phyloP scores from a whole-genome alignment of 2,797 vertebrate genomes.

The Triplophysa yarkandensis region DNA sequence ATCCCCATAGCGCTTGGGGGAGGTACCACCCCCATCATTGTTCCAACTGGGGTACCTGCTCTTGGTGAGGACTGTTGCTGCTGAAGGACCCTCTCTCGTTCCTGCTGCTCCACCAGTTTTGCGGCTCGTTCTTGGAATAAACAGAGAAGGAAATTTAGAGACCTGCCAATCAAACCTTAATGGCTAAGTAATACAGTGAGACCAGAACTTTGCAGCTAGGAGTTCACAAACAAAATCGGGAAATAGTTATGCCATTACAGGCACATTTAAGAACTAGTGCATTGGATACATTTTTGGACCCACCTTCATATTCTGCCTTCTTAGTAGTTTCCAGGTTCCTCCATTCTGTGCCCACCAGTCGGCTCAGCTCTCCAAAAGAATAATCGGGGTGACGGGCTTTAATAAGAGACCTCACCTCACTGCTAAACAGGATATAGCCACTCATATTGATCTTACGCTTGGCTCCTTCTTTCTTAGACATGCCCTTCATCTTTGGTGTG shows the following conservation, averaged over 20 bases:
- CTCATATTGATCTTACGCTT: conserved; percentile 99
- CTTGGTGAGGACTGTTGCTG: conserved; percentile 93
- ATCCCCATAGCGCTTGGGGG: conserved; percentile 98
- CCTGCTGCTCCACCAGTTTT: conserved; percentile 98
- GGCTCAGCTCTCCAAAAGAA: conserved; percentile 97
- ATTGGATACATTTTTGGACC: conserved; percentile 42
- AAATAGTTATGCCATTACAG: not conserved
- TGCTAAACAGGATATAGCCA: conserved; percentile 99
- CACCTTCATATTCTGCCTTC: conserved; percentile 99
- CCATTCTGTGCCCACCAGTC: conserved; percentile 98
- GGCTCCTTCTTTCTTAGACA: conserved; percentile 94
- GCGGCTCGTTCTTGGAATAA: conserved; percentile 93
- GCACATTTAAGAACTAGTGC: conserved; percentile 1
- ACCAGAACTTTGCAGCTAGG: not conserved
- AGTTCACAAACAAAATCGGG: conserved; percentile 4
- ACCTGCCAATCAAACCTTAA: not conserved
- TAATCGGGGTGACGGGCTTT: conserved; percentile 97
- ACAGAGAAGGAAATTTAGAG: not conserved
- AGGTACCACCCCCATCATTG: conserved; percentile 97
- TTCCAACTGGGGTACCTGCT: conserved; percentile 97
- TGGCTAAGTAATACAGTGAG: not conserved
- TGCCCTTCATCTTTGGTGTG: conserved; percentile 92
- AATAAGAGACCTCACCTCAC: conserved; percentile 97
- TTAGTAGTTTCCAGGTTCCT: conserved; percentile 93
- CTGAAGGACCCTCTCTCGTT: conserved; percentile 92